Evolutionary conservation across 2,113 vertebrate genomes (phyloP), one percentile per base, ranked within the genome.

Genomic region (Ctenodactylus gundi): DNA sequence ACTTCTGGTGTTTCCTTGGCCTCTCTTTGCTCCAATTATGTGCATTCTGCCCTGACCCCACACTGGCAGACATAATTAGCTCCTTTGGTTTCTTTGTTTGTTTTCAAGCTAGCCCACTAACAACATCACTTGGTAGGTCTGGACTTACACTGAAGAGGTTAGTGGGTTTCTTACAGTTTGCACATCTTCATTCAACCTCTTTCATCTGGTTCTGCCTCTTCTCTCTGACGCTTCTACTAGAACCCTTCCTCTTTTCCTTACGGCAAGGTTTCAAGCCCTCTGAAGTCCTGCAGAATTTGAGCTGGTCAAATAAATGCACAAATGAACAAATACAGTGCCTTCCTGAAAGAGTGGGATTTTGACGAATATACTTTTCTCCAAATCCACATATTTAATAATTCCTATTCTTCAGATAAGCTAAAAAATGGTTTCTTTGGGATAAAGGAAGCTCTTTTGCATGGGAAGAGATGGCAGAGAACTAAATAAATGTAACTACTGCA

Each of bases 181-280:
- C 14, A 6, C 18, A 14, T 20, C 21, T 81, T 76, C 46, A 2
- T 7, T n/a, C 68, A 17, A n/a, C 31, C 23, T 9, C 20, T 49
- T 27, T n/a, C 15, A 34, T n/a, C 78, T 4, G 6, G 31, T 23
- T 41, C 21, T 1, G 4, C 53, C 58, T 65, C 84, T n/a, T 67
- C 41, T 44, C 11, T 73, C 70, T 10, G 55, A 55, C 4, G 7
- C 51, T 15, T 14, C 82, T 21, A 5, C 49, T 4, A n/a, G 73
- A 73, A 41, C n/a, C 60, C 8, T 72, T 36, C 39, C 73, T 3
- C 4, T 44, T 44, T 57, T 34, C 53, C 25, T 39, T 51, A 20
- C 17, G 8, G 7, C 7, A 53, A 46, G 20, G 77, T 55, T 78
- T 51, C 57, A 0, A 0, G 0, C 7, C 0, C n/a, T 46, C 73